These are phyloP conservation scores for Orcinus orca DNA, from an alignment of 2,113 vertebrate genomes.

Conservation along the genomic window DNA sequence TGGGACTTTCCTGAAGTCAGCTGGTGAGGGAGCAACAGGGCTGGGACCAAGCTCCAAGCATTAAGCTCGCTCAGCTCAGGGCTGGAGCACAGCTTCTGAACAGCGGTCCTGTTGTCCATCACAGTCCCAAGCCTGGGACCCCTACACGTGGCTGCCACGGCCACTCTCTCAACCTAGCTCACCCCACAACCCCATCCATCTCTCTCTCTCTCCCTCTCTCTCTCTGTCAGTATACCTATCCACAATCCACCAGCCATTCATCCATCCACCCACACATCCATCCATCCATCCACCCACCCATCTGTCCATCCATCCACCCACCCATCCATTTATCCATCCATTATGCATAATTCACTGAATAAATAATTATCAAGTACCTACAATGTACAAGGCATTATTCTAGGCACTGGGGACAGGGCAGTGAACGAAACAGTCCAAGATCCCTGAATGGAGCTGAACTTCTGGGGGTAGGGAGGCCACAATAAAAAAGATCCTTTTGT, in stretches of 20 bases:
- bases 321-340: neutral
- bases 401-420: neutral
- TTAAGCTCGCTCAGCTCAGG: neutral
- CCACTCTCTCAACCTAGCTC: neutral
- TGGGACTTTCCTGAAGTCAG: neutral
- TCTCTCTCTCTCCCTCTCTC: neutral
- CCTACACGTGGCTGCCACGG: accelerated
- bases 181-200: neutral
- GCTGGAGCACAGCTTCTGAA: neutral
- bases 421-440: neutral
- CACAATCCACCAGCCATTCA: neutral
- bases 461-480: neutral
- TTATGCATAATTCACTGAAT: neutral
- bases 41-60: neutral
- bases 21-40: neutral
- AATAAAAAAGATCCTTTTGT: neutral
- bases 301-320: neutral
- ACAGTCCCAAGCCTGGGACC: neutral
- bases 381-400: neutral
- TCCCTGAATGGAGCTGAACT: neutral
- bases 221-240: neutral
- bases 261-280: neutral
- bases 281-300: neutral
- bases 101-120: neutral
- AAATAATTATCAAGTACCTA: neutral